Percentiles rank a stretch among this genome's conserved stretches.
Evolutionary conservation across 2,888 invertebrate species (phyloP).

Genomic region (Neuroscelio doddi): DNA sequence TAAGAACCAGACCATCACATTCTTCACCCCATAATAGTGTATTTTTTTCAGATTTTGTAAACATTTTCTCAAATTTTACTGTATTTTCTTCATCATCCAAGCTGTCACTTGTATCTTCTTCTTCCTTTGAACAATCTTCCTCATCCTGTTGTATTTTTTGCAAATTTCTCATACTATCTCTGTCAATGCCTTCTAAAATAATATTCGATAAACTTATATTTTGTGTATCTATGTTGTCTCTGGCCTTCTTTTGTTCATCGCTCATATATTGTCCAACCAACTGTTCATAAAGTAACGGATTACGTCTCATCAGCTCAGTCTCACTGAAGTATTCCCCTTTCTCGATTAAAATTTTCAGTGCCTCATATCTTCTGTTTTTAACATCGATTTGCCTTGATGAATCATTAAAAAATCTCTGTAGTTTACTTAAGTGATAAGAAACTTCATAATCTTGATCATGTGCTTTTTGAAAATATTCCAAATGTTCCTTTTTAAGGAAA

Average conservation of each 20-base stretch:
- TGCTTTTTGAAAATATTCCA: constrained; percentile 78
- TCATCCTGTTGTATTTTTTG: constrained; percentile 77
- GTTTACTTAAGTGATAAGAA: constrained; percentile 77
- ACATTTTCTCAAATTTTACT: constrained; percentile 59
- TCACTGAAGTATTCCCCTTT: constrained; percentile 90
- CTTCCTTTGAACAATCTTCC: constrained; percentile 73
- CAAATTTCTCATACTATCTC: constrained; percentile 78
- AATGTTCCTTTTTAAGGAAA: constrained; percentile 79
- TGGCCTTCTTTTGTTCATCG: constrained; percentile 80
- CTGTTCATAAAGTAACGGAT: constrained; percentile 92
- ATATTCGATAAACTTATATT: constrained; percentile 82
- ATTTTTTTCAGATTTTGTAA: constrained; percentile 60
- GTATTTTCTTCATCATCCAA: constrained; percentile 4
- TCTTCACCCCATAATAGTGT: constrained; percentile 74
- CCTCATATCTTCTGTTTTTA: constrained; percentile 88
- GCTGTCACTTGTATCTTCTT: constrained; percentile 56
- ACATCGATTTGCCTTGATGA: constrained; percentile 74
- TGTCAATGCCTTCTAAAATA: constrained; percentile 86
- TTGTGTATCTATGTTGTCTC: constrained; percentile 76
- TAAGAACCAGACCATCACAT: constrained; percentile 72
- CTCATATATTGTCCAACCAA: constrained; percentile 90
- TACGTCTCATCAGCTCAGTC: constrained; percentile 93
- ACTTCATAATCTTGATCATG: constrained; percentile 75
- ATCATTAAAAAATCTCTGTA: constrained; percentile 75
- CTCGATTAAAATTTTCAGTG: constrained; percentile 81